Evolutionary conservation across 64 coral and sea anemone genomes (phyloP), one percentile per base, ranked within the genome.

Genomic region (Trachythela sp.): DNA sequence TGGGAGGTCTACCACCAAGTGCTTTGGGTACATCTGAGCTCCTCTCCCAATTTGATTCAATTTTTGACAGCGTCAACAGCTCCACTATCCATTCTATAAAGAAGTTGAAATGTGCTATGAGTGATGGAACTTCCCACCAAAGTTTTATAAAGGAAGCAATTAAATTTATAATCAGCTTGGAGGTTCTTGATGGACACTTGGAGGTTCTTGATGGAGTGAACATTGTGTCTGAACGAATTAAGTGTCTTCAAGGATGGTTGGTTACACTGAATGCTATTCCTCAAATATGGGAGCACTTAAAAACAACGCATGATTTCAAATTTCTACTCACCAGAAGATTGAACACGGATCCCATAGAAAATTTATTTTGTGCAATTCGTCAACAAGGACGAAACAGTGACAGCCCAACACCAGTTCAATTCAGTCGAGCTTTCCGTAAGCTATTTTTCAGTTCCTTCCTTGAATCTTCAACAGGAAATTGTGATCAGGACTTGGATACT

Each of bases 371-470:
- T 49, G 38, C 48, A 2, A 50, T 86, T 6, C n/a, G 84, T 2
- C 26, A 29, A 8, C 40, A 86, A 86, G 84, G 84, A n/a, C 38
- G 84, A 20, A 26, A 86, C 40, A 26, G 39, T 22, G 35, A 86
- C n/a, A 86, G 48, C 84, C 84, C 84, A n/a, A 50, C n/a, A 4
- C 43, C 39, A 48, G 14, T 50, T 31, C 35, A 86, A 50, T 86
- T 86, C 48, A 26, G 8, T 70, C 64, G 64, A 70, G n/a, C n/a
- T n/a, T n/a, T n/a, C n/a, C n/a, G n/a, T n/a, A n/a, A n/a, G n/a
- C n/a, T n/a, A n/a, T n/a, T n/a, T n/a, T n/a, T n/a, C n/a, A n/a
- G n/a, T n/a, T n/a, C n/a, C n/a, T n/a, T n/a, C n/a, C n/a, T n/a
- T n/a, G n/a, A n/a, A n/a, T n/a, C n/a, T n/a, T n/a, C n/a, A n/a